Evolutionary conservation across 2,113 vertebrate species (phyloP), one percentile per base, ranked within the genome.

Genomic region (Salvator merianae): DNA sequence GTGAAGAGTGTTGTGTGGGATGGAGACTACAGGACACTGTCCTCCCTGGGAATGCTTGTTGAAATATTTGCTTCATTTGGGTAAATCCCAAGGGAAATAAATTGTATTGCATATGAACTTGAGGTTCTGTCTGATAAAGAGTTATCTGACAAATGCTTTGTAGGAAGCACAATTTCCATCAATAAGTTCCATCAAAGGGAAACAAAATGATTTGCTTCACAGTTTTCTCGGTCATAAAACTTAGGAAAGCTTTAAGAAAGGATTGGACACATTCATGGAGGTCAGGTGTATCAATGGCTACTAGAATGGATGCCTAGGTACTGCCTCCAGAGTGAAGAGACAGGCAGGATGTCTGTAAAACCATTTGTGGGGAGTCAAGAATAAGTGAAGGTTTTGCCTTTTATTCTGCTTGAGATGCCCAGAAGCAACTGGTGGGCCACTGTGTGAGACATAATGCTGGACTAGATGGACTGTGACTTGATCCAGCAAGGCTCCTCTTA

Each of bases 31-130:
- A 53, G 84, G 90, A 0, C 0, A 84, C 75, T 32, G 43, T 91
- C 69, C 89, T 89, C 89, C 88, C 79, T 90, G 81, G 43, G 73
- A 90, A 63, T 80, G 79, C 71, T 83, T 30, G 82, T 62, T 91
- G 79, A 79, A 85, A 79, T 88, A 40, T 86, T 93, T 88, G 62
- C 87, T 86, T 90, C 81, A 90, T 88, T 89, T 79, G 85, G 0
- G 34, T 86, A 69, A 87, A 87, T 91, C 89, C 71, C 73, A 70
- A 86, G 34, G 50, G 88, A 89, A 91, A 81, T 40, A 85, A 84
- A 87, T 79, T 90, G 0, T 84, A 82, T 62, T 74, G 26, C 28
- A 82, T 77, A 34, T 38, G 88, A 91, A 63, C 62, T 81, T 5
- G 7, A 30, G 86, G 30, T 72, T 79, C 68, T 87, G 82, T 32